Evolutionary conservation across 2,113 vertebrate genomes (phyloP), one percentile per base, ranked within the genome.

Genomic region (Mohoua ochrocephala): DNA sequence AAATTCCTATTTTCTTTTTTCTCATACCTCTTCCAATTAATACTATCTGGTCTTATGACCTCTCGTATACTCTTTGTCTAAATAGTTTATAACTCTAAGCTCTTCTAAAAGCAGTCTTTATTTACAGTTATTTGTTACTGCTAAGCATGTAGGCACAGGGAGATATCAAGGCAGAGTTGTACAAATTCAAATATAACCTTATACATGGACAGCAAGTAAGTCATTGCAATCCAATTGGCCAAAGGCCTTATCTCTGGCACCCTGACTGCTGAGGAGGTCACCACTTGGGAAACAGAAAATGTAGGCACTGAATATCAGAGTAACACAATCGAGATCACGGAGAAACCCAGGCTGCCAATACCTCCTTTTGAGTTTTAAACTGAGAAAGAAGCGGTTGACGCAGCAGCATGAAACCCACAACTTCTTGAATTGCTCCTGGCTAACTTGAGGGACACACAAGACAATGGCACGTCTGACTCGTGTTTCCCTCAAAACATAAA

Each of bases 361-460:
- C 2, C 13, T 57, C 37, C 20, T 65, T 41, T 28, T 50, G 42
- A 84, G 37, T 22, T 47, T 52, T 39, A 56, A n/a, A 31, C n/a
- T 31, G n/a, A 53, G 83, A 79, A 85, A 79, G 24, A 33, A 88
- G 37, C 6, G 30, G 41, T 3, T 33, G 33, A 82, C 54, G 44
- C 12, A 88, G 22, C 65, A 71, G 39, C 16, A 50, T 4, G 15
- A 84, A 82, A 45, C 27, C 11, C 44, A 19, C 52, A 50, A 35
- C 13, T 59, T 45, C 73, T 24, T 28, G 9, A 85, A 69, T 24
- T 73, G 21, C 47, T 82, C 20, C 35, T 31, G 13, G 8, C 7
- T 47, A 60, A 64, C 16, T 68, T 0, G 0, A 14, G n/a, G 41
- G 15, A 33, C 26, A 39, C 3, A 21, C 15, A 42, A 67, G 33